These are phyloP conservation scores for Calephelis perditalis DNA, from an alignment of 2,888 invertebrate species.

Conservation along the genomic window DNA sequence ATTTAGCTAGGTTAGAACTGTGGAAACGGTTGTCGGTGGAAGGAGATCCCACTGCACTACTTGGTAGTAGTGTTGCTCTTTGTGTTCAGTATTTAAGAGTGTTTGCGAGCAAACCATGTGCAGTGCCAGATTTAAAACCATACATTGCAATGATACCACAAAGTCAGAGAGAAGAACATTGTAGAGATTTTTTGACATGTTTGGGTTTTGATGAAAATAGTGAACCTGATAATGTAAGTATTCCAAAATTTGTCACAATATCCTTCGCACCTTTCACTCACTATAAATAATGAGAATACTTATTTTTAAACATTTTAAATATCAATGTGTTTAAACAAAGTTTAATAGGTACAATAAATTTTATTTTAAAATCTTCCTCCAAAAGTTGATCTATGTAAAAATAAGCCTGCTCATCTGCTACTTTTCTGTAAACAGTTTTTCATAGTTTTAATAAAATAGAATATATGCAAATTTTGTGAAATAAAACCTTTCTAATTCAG, in stretches of 20 bases:
- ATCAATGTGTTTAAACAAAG: too few relatives aligned
- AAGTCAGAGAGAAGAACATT: conserved; percentile 78
- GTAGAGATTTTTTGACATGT: conserved; percentile 79
- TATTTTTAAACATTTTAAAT: too few relatives aligned
- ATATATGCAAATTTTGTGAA: too few relatives aligned
- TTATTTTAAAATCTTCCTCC: too few relatives aligned
- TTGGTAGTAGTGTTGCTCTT: conserved; percentile 82
- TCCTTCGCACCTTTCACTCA: too few relatives aligned
- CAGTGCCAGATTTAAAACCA: conserved; percentile 88
- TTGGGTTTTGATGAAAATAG: conserved; percentile 81
- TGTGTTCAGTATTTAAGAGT: conserved; percentile 87
- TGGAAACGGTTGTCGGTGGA: conserved; percentile 79
- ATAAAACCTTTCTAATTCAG: too few relatives aligned
- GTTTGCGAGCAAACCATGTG: conserved; percentile 93
- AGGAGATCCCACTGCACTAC: conserved; percentile 70
- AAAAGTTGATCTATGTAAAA: too few relatives aligned
- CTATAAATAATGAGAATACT: too few relatives aligned
- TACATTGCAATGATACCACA: conserved; percentile 85
- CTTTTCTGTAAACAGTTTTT: too few relatives aligned
- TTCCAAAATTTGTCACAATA: background rate
- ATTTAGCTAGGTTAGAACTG: conserved; percentile 89
- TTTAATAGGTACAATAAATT: too few relatives aligned
- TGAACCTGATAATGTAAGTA: conserved; percentile 80
- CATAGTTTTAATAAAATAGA: too few relatives aligned
- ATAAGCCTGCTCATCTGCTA: too few relatives aligned